Conservation (phyloP, 2,113 vertebrate species). For the Motacilla alba region DNA sequence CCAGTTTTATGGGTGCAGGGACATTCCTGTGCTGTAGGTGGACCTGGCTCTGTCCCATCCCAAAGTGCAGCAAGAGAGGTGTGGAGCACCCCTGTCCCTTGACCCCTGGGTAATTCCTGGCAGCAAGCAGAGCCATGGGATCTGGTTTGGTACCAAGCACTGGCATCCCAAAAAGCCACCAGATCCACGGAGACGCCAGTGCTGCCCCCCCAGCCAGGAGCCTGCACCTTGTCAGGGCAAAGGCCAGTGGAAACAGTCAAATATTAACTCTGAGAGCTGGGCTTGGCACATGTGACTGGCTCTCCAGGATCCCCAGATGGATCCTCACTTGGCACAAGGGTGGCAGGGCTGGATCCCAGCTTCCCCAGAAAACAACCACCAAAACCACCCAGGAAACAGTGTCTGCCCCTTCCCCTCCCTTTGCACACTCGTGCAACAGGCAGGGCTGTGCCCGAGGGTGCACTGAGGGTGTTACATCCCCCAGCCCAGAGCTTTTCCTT, state of each 20-base stretch:
- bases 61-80: neutral
- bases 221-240: neutral
- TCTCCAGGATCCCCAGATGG: neutral
- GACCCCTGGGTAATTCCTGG: neutral
- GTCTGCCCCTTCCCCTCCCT: neutral
- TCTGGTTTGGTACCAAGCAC: rapidly evolving
- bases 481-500: neutral
- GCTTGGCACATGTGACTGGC: neutral
- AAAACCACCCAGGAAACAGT: neutral
- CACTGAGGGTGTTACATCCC: rapidly evolving
- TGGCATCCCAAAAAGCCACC: neutral
- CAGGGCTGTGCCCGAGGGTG: neutral
- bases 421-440: neutral
- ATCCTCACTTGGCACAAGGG: neutral
- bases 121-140: rapidly evolving
- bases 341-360: neutral
- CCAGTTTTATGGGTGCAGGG: rapidly evolving
- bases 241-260: neutral
- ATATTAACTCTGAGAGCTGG: constrained; percentile 38
- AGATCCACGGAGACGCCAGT: rapidly evolving
- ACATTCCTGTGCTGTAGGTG: rapidly evolving
- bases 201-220: rapidly evolving
- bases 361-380: neutral
- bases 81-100: neutral
- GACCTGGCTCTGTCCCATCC: neutral